Percentiles rank a stretch among this genome's conserved stretches.
These are phyloP conservation scores for Volucella zonaria DNA, from an alignment of 2,888 invertebrate genomes.

Conservation along the genomic window DNA sequence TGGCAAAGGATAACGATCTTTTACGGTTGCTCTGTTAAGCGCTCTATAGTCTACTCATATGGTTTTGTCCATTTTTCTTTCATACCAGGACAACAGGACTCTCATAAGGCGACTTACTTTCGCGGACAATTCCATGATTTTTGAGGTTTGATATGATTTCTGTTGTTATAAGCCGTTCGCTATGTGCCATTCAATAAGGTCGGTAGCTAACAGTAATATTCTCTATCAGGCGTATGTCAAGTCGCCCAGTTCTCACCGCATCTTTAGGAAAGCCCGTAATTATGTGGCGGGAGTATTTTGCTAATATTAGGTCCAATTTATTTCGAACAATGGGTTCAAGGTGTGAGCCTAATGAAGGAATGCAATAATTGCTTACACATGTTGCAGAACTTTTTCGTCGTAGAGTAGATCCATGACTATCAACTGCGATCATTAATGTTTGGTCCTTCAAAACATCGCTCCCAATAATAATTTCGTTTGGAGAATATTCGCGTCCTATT, in stretches of 20 bases:
- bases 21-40: not conserved
- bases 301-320: too few relatives aligned
- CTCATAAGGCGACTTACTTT: slow-evolving; percentile 8
- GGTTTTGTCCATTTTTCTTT: too few relatives aligned
- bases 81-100: slow-evolving; percentile 6
- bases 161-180: too few relatives aligned
- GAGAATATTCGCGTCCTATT: not conserved
- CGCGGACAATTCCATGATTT: slow-evolving; percentile 1
- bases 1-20: slow-evolving; percentile 79
- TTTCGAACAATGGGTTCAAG: too few relatives aligned
- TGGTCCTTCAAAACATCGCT: slow-evolving; percentile 15
- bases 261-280: too few relatives aligned
- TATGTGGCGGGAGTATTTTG: too few relatives aligned
- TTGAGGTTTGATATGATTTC: too few relatives aligned
- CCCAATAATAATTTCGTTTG: too few relatives aligned
- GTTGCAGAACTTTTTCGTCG: slow-evolving; percentile 23
- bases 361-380: slow-evolving; percentile 4
- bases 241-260: not conserved
- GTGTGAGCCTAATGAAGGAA: not conserved
- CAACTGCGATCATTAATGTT: slow-evolving; percentile 27
- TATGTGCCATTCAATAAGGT: slow-evolving; percentile 9
- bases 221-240: slow-evolving; percentile 11
- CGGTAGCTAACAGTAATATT: slow-evolving; percentile 3
- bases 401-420: slow-evolving; percentile 23
- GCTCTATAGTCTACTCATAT: too few relatives aligned